phyloP scores from a whole-genome alignment of 2,888 invertebrate species.

The Cataglyphis albicans region DNA sequence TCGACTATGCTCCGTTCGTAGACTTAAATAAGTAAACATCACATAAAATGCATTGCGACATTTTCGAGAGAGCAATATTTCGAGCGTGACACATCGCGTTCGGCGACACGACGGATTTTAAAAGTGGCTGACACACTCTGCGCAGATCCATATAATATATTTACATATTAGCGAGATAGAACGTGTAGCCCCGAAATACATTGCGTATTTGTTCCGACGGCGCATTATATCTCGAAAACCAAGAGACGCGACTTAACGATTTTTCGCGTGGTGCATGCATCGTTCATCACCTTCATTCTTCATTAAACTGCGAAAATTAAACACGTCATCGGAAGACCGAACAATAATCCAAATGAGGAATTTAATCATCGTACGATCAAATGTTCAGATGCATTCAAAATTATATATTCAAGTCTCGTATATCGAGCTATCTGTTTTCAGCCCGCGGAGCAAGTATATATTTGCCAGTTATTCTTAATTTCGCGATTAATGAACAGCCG shows the following conservation, averaged over 20 bases:
- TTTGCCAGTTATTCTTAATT: neutral
- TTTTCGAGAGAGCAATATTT: conserved; percentile 35
- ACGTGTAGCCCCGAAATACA: neutral
- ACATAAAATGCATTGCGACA: conserved; percentile 34
- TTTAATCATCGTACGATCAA: neutral
- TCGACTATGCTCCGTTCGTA: neutral
- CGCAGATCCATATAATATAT: conserved; percentile 23
- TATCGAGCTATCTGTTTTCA: neutral
- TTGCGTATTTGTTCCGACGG: neutral
- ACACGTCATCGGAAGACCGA: neutral
- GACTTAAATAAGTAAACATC: conserved; percentile 47
- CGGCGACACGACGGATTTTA: conserved; percentile 15
- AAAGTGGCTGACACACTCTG: conserved; percentile 34
- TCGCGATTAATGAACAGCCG: neutral
- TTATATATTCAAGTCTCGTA: neutral
- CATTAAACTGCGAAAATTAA: conserved; percentile 30
- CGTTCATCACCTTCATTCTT: conserved; percentile 9
- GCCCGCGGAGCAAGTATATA: neutral
- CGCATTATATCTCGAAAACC: conserved; percentile 19
- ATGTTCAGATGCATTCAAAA: neutral
- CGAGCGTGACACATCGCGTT: conserved; percentile 19
- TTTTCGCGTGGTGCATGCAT: neutral
- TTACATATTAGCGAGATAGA: conserved; percentile 30
- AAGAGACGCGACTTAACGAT: neutral
- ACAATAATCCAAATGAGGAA: neutral